These are phyloP conservation scores for Argya squamiceps DNA, from an alignment of 2,797 vertebrate species.

Conservation along the genomic window DNA sequence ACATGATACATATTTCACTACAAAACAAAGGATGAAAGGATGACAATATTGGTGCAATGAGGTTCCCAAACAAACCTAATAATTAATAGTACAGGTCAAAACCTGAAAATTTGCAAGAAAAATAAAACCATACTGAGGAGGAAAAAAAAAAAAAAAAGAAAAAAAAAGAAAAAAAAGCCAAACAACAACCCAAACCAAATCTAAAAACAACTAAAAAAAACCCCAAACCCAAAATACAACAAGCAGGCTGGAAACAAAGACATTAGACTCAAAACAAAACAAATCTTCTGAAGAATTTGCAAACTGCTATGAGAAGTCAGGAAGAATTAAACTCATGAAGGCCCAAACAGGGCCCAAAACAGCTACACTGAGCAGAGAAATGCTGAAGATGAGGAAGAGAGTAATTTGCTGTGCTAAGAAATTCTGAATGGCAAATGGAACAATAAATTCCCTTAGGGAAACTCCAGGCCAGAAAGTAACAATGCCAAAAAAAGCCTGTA, in stretches of 20 bases:
- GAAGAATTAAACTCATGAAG: not conserved
- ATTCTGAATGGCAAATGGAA: slow-evolving; percentile 32
- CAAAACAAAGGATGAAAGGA: not conserved
- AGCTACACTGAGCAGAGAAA: not conserved
- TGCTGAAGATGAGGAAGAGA: not conserved
- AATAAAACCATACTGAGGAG: not conserved
- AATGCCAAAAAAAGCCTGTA: not conserved
- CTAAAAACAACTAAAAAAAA: not conserved
- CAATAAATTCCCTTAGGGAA: not conserved
- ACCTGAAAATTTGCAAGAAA: not conserved
- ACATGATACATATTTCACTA: not conserved
- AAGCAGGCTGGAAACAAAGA: not conserved
- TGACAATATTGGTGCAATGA: not conserved
- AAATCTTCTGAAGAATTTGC: not conserved
- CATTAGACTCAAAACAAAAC: not conserved
- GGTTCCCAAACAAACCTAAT: not conserved
- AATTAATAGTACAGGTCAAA: not conserved
- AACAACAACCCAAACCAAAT: not conserved
- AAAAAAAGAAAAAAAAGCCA: too few relatives aligned
- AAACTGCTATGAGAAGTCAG: not conserved
- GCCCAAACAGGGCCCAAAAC: not conserved
- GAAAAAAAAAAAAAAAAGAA: too few relatives aligned
- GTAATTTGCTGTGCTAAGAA: not conserved
- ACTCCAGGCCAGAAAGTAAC: not conserved
- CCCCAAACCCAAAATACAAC: not conserved